A percentile compares a stretch with the other conserved stretches of the same genome.
Evolutionary conservation across 2,888 invertebrate genomes (phyloP).

Genomic region (Athetis lepigone): DNA sequence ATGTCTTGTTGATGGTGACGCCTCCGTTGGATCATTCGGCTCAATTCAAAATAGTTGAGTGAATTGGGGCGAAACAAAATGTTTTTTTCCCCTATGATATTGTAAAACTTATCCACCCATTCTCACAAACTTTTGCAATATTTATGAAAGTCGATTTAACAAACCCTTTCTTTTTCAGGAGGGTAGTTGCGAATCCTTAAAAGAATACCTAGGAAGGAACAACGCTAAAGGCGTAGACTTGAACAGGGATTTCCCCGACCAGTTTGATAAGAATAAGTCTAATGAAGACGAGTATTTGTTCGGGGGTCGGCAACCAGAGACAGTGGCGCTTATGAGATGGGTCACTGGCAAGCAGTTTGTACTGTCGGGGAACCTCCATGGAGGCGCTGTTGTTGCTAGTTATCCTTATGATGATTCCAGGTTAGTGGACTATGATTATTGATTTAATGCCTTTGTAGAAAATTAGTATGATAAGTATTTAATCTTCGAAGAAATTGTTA

Average conservation of each 20-base stretch:
- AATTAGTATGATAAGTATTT: too few relatives aligned
- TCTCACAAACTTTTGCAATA: too few relatives aligned
- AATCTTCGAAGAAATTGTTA: too few relatives aligned
- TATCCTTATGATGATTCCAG: conserved; percentile 98
- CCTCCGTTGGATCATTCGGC: too few relatives aligned
- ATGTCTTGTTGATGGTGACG: too few relatives aligned
- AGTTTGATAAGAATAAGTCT: conserved; percentile 91
- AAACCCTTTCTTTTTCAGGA: conserved; percentile 88
- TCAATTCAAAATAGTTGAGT: too few relatives aligned
- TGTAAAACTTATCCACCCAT: too few relatives aligned
- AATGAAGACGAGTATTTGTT: conserved; percentile 87
- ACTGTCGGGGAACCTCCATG: conserved; percentile 98
- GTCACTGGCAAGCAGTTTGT: conserved; percentile 96
- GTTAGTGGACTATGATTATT: conserved; percentile 81
- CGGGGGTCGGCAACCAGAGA: conserved; percentile 95
- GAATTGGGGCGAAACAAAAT: too few relatives aligned
- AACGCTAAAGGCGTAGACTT: conserved; percentile 96
- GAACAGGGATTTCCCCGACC: conserved; percentile 98
- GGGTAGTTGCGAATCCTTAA: conserved; percentile 94
- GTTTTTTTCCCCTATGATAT: too few relatives aligned
- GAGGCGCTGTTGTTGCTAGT: conserved; percentile 99
- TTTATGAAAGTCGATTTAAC: too few relatives aligned
- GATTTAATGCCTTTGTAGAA: too few relatives aligned
- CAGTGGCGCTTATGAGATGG: conserved; percentile 97
- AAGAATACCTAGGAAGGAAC: conserved; percentile 93